Evolutionary conservation across 2,797 vertebrate genomes (phyloP).

Genomic region (Salmo trutta): DNA sequence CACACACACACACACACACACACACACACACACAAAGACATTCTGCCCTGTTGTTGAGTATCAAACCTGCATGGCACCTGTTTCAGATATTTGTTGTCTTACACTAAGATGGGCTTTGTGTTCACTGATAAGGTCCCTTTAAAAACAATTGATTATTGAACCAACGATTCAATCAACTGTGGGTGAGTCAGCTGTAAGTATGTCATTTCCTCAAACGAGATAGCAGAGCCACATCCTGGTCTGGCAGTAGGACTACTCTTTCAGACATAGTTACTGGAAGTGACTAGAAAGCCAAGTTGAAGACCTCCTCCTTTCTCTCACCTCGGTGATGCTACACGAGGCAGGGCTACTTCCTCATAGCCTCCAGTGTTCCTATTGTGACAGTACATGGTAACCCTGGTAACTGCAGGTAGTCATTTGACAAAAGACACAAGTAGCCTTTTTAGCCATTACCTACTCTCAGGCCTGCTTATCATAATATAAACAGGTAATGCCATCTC

Average conservation of each 20-base stretch:
- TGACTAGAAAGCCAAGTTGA: neutral
- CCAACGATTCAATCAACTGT: neutral
- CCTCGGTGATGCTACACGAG: neutral
- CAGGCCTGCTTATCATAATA: too few species aligned
- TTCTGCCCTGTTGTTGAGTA: neutral
- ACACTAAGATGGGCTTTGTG: neutral
- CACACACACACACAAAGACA: neutral
- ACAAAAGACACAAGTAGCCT: neutral
- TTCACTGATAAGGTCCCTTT: neutral
- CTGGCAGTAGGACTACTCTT: slow-evolving; percentile 24
- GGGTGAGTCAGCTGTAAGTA: neutral
- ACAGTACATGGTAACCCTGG: neutral
- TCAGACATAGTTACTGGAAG: slow-evolving; percentile 23
- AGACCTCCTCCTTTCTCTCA: neutral
- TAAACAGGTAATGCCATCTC: neutral
- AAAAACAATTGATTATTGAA: slow-evolving; percentile 5
- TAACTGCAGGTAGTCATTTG: neutral
- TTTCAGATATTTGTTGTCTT: neutral
- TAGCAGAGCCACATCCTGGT: slow-evolving; percentile 3
- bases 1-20: too few species aligned
- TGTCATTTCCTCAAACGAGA: neutral
- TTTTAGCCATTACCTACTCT: neutral
- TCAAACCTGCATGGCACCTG: too few species aligned
- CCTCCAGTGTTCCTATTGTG: neutral
- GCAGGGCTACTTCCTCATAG: neutral